These are phyloP conservation scores for Agriotes lineatus DNA, from an alignment of 2,888 invertebrate species.

Conservation along the genomic window DNA sequence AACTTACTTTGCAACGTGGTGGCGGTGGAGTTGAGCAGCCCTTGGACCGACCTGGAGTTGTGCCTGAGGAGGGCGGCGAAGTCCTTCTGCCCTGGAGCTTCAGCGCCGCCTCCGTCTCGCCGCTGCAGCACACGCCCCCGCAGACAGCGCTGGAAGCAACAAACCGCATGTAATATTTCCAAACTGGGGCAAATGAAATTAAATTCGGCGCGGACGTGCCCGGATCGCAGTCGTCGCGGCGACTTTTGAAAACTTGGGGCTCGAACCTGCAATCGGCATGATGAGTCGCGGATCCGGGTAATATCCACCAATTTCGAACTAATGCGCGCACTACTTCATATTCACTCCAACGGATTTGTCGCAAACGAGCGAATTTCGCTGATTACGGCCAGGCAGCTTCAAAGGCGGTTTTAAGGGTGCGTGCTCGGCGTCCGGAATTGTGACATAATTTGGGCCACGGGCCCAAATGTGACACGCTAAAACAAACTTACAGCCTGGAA, in stretches of 20 bases:
- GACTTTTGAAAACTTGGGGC: no score
- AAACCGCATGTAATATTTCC: conserved; percentile 3
- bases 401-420: neutral
- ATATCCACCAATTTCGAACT: conserved; percentile 6
- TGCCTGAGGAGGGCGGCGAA: conserved; percentile 78
- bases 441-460: no score
- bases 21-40: conserved; percentile 80
- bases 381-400: neutral
- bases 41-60: conserved; percentile 80
- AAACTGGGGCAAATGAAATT: neutral
- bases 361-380: conserved; percentile 3
- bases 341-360: conserved; percentile 2
- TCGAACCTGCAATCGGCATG: no score
- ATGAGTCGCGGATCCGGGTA: no score
- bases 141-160: conserved; percentile 75
- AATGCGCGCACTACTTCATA: no score
- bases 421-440: neutral
- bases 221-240: no score
- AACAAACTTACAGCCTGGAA: no score
- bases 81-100: conserved; percentile 72
- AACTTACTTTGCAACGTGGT: conserved; percentile 81
- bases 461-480: no score
- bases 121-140: conserved; percentile 78
- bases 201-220: no score
- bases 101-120: conserved; percentile 73